phyloP scores from a whole-genome alignment of 2,888 invertebrate species.

The Ormia ochracea region DNA sequence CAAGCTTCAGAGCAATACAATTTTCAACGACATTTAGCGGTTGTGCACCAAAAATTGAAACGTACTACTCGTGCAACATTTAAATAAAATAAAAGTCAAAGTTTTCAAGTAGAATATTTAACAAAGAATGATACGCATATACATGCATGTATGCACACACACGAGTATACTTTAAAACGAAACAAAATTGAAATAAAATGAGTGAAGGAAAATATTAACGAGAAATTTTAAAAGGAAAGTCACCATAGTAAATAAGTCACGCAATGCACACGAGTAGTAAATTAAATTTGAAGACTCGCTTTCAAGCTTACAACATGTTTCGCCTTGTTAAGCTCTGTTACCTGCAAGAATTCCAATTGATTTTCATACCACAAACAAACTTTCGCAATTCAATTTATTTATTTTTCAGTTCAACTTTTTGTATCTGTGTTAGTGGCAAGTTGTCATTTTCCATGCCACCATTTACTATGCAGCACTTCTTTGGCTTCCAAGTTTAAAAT shows the following conservation, averaged over 20 bases:
- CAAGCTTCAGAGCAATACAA: slow-evolving; percentile 2
- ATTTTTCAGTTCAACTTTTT: too few relatives aligned
- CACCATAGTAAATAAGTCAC: not conserved
- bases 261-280: too few relatives aligned
- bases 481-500: too few relatives aligned
- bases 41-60: slow-evolving; percentile 38
- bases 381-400: too few relatives aligned
- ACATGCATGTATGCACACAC: slow-evolving; percentile 11
- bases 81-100: slow-evolving; percentile 25
- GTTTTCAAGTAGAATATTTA: slow-evolving; percentile 39
- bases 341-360: too few relatives aligned
- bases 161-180: not conserved
- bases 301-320: too few relatives aligned
- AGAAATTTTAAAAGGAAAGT: not conserved
- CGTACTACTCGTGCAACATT: not conserved
- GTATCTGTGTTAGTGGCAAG: too few relatives aligned
- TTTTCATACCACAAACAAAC: too few relatives aligned
- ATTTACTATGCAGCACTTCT: too few relatives aligned
- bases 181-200: slow-evolving; percentile 5
- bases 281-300: too few relatives aligned
- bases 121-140: slow-evolving; percentile 1
- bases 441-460: too few relatives aligned
- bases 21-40: slow-evolving; percentile 33
- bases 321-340: too few relatives aligned
- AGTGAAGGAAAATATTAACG: not conserved